Evolutionary conservation across 2,797 vertebrate genomes (phyloP).

Genomic region (Anolis apletophallus): DNA sequence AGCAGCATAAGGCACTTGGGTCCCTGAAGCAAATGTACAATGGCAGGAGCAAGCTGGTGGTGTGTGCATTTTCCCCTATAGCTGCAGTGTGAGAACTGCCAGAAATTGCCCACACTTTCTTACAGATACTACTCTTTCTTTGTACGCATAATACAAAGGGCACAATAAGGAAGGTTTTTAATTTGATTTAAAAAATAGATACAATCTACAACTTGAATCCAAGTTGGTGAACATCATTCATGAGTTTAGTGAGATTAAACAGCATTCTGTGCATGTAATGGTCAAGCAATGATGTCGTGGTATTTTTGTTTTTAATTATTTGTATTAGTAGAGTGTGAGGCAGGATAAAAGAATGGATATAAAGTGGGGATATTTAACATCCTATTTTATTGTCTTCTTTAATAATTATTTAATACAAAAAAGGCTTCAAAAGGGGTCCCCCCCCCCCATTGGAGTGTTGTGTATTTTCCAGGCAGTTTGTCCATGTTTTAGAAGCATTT

Average conservation of each 20-base stretch:
- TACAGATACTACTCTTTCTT: neutral
- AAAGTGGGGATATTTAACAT: too few relatives aligned
- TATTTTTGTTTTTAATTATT: too few relatives aligned
- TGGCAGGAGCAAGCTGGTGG: constrained; percentile 10
- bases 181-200: neutral
- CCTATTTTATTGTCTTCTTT: too few relatives aligned
- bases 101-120: neutral
- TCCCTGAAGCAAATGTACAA: neutral
- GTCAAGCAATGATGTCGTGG: neutral
- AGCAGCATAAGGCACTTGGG: neutral
- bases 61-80: neutral
- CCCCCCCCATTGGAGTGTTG: too few relatives aligned
- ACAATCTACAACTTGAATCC: neutral
- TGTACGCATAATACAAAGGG: neutral
- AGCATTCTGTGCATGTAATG: neutral
- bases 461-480: too few relatives aligned
- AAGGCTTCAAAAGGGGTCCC: too few relatives aligned
- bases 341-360: too few relatives aligned
- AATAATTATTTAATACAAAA: too few relatives aligned
- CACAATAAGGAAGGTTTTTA: neutral
- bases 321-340: too few relatives aligned
- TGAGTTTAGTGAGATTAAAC: neutral
- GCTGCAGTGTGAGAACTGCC: neutral
- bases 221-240: neutral
- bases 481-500: too few relatives aligned